Evolutionary conservation across 2,888 invertebrate species (phyloP).

Genomic region (Ornithoptera priamus): DNA sequence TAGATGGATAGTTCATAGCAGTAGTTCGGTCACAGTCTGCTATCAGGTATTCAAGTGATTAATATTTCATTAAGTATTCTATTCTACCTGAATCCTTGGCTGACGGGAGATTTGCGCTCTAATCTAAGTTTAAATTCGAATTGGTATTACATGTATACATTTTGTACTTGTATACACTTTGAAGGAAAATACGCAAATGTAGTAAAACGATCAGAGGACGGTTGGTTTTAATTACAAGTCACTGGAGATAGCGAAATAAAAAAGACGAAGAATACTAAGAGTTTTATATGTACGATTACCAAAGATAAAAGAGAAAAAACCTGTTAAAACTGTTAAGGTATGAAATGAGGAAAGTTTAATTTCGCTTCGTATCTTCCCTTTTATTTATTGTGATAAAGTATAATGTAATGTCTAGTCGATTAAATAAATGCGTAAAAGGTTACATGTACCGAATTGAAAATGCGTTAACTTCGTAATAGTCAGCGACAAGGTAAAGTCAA

Average conservation of each 20-base stretch:
- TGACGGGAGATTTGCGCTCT: constrained; percentile 17
- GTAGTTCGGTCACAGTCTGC: background rate
- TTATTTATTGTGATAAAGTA: background rate
- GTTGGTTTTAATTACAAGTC: too few relatives aligned
- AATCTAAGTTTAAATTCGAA: constrained; percentile 17
- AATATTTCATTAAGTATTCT: constrained; percentile 14
- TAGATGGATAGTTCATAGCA: too few relatives aligned
- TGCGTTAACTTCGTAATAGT: constrained; percentile 1
- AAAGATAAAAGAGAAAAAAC: too few relatives aligned
- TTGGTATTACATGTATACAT: background rate
- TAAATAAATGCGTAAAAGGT: background rate
- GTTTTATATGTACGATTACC: too few relatives aligned
- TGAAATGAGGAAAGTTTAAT: too few relatives aligned
- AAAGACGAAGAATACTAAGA: too few relatives aligned
- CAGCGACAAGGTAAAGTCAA: constrained; percentile 15
- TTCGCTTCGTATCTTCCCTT: too few relatives aligned
- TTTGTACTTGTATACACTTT: too few relatives aligned
- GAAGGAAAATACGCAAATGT: too few relatives aligned
- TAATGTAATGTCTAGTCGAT: background rate
- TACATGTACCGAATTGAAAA: constrained; percentile 5
- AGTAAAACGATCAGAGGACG: too few relatives aligned
- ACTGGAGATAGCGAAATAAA: too few relatives aligned
- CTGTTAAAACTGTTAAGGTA: too few relatives aligned
- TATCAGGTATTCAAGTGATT: background rate
- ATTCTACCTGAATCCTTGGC: constrained; percentile 3